A percentile compares a stretch with the other conserved stretches of the same genome.
Evolutionary conservation across 2,888 invertebrate species (phyloP).

Genomic region (Mantis religiosa): DNA sequence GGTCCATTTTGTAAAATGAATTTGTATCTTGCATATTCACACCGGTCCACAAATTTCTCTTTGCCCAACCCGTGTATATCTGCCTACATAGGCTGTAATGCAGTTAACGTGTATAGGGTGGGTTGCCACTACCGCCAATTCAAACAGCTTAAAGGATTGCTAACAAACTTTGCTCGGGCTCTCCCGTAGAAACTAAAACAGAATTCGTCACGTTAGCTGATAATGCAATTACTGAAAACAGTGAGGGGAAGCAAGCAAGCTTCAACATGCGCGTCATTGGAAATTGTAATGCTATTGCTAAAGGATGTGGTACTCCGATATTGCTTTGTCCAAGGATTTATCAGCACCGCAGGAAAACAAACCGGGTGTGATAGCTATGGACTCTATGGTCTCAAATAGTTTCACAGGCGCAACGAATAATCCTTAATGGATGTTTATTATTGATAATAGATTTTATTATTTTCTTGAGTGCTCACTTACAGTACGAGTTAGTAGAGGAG

Average conservation of each 20-base stretch:
- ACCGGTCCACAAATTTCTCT: too few species aligned
- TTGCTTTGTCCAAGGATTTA: not conserved
- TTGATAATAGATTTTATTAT: too few species aligned
- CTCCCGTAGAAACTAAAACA: not conserved
- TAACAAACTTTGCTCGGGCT: not conserved
- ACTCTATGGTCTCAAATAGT: too few species aligned
- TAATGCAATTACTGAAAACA: not conserved
- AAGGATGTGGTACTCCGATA: not conserved
- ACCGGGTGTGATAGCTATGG: not conserved
- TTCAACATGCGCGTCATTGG: not conserved
- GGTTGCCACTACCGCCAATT: not conserved
- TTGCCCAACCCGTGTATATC: not conserved
- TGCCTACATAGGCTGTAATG: not conserved
- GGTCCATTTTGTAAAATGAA: too few species aligned
- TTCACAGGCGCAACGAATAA: too few species aligned
- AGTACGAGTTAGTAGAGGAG: too few species aligned
- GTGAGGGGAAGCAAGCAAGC: not conserved
- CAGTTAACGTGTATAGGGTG: not conserved
- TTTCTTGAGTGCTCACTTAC: too few species aligned
- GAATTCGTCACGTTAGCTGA: not conserved
- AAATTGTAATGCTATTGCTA: not conserved
- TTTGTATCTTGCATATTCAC: too few species aligned
- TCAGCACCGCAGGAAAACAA: not conserved
- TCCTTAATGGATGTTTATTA: too few species aligned
- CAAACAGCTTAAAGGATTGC: not conserved